A percentile compares a stretch with the other conserved stretches of the same genome.
These are phyloP conservation scores for Hapalemur alaotrensis DNA, from an alignment of 2,797 vertebrate genomes.

Conservation along the genomic window DNA sequence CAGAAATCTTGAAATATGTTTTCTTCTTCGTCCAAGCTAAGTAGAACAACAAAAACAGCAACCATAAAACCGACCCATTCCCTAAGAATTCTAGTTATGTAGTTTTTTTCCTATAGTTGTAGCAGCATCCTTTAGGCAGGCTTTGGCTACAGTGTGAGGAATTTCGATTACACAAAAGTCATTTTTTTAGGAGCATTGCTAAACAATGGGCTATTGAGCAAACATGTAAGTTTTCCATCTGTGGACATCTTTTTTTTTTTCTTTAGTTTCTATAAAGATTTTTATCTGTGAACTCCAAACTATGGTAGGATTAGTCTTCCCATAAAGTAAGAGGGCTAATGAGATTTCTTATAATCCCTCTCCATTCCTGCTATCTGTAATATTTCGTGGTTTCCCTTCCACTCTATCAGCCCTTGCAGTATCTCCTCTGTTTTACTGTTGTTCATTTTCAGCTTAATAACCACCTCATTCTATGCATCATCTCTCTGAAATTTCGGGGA, in stretches of 20 bases:
- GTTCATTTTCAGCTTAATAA: constrained; percentile 73
- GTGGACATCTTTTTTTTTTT: neutral
- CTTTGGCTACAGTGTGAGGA: constrained; percentile 36
- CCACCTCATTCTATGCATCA: constrained; percentile 71
- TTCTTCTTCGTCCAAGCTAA: constrained; percentile 29
- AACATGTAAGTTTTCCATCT: constrained; percentile 29
- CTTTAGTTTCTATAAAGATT: neutral
- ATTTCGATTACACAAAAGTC: constrained; percentile 62
- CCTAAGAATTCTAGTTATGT: constrained; percentile 55
- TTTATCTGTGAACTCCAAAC: constrained; percentile 33
- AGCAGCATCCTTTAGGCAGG: constrained; percentile 29
- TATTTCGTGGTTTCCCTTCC: constrained; percentile 57
- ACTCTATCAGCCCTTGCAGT: neutral
- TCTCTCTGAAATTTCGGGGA: constrained; percentile 75
- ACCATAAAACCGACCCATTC: neutral
- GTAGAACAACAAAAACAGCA: constrained; percentile 35
- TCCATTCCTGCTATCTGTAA: neutral
- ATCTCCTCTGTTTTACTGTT: constrained; percentile 54
- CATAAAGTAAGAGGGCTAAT: constrained; percentile 2
- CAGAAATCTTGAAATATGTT: constrained; percentile 23
- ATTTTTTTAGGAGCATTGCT: constrained; percentile 58
- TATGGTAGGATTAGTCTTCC: constrained; percentile 5
- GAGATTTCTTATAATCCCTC: neutral
- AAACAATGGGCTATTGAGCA: constrained; percentile 56
- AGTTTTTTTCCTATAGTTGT: neutral